Evolutionary conservation across 2,888 invertebrate species (phyloP).

Genomic region (Scaeva pyrastri): DNA sequence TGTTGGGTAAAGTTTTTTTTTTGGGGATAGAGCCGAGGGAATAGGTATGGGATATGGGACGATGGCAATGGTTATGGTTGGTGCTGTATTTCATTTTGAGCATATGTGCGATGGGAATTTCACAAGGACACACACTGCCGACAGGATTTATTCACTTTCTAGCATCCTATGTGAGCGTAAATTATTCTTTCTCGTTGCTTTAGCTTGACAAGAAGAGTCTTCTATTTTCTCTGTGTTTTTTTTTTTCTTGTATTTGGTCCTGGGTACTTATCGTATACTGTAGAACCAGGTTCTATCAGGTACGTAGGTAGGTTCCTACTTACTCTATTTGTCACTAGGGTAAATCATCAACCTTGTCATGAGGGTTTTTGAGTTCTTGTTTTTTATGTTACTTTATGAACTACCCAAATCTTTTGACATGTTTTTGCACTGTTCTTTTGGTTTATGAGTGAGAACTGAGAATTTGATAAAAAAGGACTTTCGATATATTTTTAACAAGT

Average conservation of each 20-base stretch:
- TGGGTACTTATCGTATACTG: too few relatives aligned
- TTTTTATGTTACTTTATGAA: not conserved
- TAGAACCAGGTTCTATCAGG: too few relatives aligned
- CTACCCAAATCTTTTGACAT: not conserved
- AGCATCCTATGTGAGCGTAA: slow-evolving; percentile 70
- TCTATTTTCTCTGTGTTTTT: slow-evolving; percentile 11
- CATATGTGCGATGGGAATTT: slow-evolving; percentile 74
- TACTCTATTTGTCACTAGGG: slow-evolving; percentile 31
- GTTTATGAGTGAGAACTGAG: too few relatives aligned
- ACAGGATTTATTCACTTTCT: slow-evolving; percentile 76
- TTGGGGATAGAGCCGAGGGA: slow-evolving; percentile 42
- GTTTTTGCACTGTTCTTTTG: not conserved
- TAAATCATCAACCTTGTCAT: slow-evolving; percentile 39
- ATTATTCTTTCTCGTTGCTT: slow-evolving; percentile 57
- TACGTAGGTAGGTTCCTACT: slow-evolving; percentile 1
- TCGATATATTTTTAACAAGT: too few relatives aligned
- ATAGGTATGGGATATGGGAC: not conserved
- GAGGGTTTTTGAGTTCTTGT: slow-evolving; percentile 7
- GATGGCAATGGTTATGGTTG: not conserved
- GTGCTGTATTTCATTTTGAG: slow-evolving; percentile 67
- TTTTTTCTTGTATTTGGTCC: not conserved
- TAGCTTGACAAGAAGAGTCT: slow-evolving; percentile 36
- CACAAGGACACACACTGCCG: slow-evolving; percentile 73
- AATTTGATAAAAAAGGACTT: too few relatives aligned
- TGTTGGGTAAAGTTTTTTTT: slow-evolving; percentile 49